Percentiles rank a stretch among this genome's conserved stretches.
Conservation (phyloP, 1,140 invertebrate genomes). For the Mamestra configurata region DNA sequence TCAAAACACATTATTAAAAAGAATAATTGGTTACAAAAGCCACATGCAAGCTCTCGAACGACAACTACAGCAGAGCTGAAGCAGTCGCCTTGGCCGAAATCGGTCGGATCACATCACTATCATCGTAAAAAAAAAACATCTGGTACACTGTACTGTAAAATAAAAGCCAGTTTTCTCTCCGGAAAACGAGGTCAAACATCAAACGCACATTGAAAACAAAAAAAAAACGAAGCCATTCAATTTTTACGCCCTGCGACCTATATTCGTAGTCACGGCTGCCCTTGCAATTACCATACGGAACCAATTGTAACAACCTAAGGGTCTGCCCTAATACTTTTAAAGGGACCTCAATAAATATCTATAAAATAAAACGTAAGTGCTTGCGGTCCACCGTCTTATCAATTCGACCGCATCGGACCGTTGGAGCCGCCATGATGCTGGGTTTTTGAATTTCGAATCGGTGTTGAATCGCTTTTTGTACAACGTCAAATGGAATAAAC, state of each 20-base stretch:
- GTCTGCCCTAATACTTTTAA: constrained; percentile 31
- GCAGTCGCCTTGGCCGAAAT: too few species aligned
- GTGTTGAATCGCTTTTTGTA: not conserved
- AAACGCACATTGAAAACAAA: not conserved
- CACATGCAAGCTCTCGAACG: too few species aligned
- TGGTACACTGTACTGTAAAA: too few species aligned
- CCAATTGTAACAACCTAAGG: constrained; percentile 26
- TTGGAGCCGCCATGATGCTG: not conserved
- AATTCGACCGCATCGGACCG: constrained; percentile 3
- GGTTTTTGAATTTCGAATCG: not conserved
- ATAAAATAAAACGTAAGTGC: constrained; percentile 48
- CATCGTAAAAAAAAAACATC: too few species aligned
- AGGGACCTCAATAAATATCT: constrained; percentile 45
- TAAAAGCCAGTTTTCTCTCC: too few species aligned
- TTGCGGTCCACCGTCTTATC: constrained; percentile 23
- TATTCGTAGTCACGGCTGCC: constrained; percentile 30
- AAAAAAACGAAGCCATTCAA: constrained; percentile 18
- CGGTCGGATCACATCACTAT: too few species aligned
- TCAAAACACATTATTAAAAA: too few species aligned
- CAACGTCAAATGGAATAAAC: too few species aligned
- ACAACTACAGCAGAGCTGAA: too few species aligned
- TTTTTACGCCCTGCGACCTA: constrained; percentile 24
- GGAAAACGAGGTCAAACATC: not conserved
- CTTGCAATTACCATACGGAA: constrained; percentile 43
- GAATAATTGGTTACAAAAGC: too few species aligned